Evolutionary conservation across 2,113 vertebrate species (phyloP), one percentile per base, ranked within the genome.

Genomic region (Cynocephalus volans): DNA sequence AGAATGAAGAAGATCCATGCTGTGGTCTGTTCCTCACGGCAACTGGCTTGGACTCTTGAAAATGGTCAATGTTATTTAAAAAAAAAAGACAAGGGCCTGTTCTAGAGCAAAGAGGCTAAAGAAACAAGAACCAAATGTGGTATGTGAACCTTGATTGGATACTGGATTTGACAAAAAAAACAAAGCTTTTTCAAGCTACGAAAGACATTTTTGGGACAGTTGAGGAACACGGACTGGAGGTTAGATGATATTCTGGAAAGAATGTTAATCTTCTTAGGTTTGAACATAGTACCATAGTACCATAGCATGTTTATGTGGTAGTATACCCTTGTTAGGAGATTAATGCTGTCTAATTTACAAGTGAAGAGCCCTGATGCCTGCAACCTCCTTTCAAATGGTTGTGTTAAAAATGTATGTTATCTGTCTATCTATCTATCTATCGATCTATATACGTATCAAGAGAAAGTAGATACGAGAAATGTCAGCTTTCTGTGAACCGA

Each of bases 161-260:
- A 2, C 0, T 45, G 28, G 17, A 80, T 88, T 93, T 0, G n/a
- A 77, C 69, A 45, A 88, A 83, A 41, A 6, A n/a, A 17, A 48
- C 13, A 67, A 70, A 72, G 10, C 7, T 8, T 24, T 90, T 33
- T 58, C 60, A 83, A 65, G 19, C 17, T 60, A 50, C 18, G 70
- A 26, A 90, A 75, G 58, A 36, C 23, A 8, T 83, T 80, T 82
- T 73, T 17, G 64, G 28, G 67, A 50, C 17, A 89, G 45, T 18
- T 52, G 14, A 60, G 83, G 54, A 77, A 41, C 33, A 62, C 76
- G 5, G n/a, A 28, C n/a, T 90, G 50, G 24, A 41, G n/a, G 75
- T 95, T 62, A 75, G 67, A 28, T 19, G 48, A 64, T 87, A 76
- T 95, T 70, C 41, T 83, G 75, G 24, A 87, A 60, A 86, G 54